Evolutionary conservation across 2,113 vertebrate genomes (phyloP), one percentile per base, ranked within the genome.

Genomic region (Illadopsis cleaveri): DNA sequence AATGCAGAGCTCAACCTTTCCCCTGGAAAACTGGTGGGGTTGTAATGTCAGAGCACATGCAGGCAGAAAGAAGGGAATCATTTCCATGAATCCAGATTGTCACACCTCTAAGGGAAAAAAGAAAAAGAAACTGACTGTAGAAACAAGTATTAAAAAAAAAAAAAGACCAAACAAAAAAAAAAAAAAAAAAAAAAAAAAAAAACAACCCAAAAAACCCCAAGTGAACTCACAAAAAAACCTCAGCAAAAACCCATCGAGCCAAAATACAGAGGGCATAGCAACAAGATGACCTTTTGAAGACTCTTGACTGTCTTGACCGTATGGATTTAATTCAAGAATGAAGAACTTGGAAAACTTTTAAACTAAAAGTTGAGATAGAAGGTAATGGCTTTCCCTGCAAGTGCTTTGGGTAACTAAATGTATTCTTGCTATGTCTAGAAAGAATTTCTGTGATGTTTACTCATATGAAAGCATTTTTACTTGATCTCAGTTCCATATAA

Each of bases 311-410:
- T 35, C 12, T 58, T 80, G 9, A 37, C 50, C 54, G 5, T 15
- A 15, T 17, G 18, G 6, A 47, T 45, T 89, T 61, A 71, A 61
- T 56, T 85, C 5, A 57, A 91, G n/a, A 66, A 53, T 24, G 18
- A 76, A 24, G 37, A 4, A 14, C 24, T 33, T 8, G 20, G 13
- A 54, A 78, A 73, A 33, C 17, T 22, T 31, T 18, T 62, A 31
- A 89, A 62, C 7, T 62, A 42, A 68, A 86, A 68, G 15, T 25
- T 30, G 68, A 50, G 22, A 37, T 12, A 53, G 24, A 80, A 28
- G 1, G 7, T 16, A 69, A 38, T 0, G 2, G 5, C 4, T 69
- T 71, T 58, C 23, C 5, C 31, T 50, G 22, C 3, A 47, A 44
- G 73, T 80, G 13, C 15, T 60, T 50, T 38, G 13, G 16, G 40